Evolutionary conservation across 1,140 invertebrate species (phyloP).

Genomic region (Trichonephila inaurata): DNA sequence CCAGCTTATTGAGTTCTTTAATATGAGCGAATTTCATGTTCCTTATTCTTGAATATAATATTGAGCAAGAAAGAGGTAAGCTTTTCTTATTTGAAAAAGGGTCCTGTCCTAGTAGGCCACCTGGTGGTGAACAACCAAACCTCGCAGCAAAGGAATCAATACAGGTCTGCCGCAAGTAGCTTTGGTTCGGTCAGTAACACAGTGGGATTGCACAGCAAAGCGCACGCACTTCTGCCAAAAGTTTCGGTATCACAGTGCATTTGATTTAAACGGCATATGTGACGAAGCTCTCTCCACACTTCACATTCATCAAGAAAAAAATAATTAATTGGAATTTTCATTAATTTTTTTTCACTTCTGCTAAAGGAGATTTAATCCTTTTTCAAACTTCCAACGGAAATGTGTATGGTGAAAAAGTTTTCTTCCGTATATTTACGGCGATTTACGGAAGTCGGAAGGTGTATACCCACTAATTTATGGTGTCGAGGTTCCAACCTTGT

Average conservation of each 20-base stretch:
- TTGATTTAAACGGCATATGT: constrained; percentile 55
- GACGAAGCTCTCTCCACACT: background rate
- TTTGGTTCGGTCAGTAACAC: constrained; percentile 54
- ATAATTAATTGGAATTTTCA: constrained; percentile 13
- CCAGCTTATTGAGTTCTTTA: background rate
- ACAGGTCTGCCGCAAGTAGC: constrained; percentile 72
- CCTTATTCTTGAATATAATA: background rate
- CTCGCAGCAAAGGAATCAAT: constrained; percentile 49
- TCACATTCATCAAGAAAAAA: background rate
- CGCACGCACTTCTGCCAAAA: constrained; percentile 18
- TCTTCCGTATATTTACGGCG: constrained; percentile 1
- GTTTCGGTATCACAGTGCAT: constrained; percentile 46
- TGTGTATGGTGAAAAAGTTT: constrained; percentile 19
- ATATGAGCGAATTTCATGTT: background rate
- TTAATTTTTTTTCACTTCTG: background rate
- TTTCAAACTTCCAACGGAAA: background rate
- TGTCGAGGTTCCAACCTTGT: background rate
- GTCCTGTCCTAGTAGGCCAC: constrained; percentile 41
- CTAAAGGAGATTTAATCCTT: background rate
- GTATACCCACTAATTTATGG: background rate
- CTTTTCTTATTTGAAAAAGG: background rate
- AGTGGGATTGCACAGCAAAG: constrained; percentile 57
- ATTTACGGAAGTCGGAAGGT: background rate
- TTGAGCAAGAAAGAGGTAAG: constrained; percentile 7
- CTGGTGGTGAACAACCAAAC: constrained; percentile 35